A percentile compares a stretch with the other conserved stretches of the same genome.
phyloP scores from a whole-genome alignment of 2,888 invertebrate species.

The Pecten maximus region DNA sequence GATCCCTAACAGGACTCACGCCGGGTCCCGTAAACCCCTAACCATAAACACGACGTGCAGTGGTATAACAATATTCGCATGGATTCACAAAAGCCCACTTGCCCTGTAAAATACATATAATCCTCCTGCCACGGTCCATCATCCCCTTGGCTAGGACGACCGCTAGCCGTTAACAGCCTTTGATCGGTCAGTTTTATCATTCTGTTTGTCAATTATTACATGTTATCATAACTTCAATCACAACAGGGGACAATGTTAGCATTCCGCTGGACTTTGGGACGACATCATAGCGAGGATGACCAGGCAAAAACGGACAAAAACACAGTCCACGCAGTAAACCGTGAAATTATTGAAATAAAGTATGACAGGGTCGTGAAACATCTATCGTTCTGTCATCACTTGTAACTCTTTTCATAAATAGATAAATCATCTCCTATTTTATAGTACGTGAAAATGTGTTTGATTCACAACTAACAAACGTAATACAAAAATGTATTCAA shows the following conservation, averaged over 20 bases:
- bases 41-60: neutral
- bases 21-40: neutral
- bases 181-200: constrained; percentile 31
- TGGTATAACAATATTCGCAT: neutral
- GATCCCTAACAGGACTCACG: neutral
- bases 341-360: neutral
- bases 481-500: too few relatives aligned
- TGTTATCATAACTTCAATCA: neutral
- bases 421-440: too few relatives aligned
- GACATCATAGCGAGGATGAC: neutral
- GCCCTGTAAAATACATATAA: neutral
- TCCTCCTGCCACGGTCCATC: neutral
- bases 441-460: too few relatives aligned
- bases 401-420: neutral
- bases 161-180: neutral
- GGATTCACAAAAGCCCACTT: neutral
- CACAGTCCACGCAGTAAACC: neutral
- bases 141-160: neutral
- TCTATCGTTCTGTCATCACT: neutral
- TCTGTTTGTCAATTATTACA: constrained; percentile 25
- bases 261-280: constrained; percentile 2
- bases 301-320: neutral
- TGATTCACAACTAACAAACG: too few relatives aligned
- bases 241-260: neutral
- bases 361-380: neutral